Base-by-base conservation (phyloP, 2,888 invertebrate genomes). In the Augochlorella aurata region DNA sequence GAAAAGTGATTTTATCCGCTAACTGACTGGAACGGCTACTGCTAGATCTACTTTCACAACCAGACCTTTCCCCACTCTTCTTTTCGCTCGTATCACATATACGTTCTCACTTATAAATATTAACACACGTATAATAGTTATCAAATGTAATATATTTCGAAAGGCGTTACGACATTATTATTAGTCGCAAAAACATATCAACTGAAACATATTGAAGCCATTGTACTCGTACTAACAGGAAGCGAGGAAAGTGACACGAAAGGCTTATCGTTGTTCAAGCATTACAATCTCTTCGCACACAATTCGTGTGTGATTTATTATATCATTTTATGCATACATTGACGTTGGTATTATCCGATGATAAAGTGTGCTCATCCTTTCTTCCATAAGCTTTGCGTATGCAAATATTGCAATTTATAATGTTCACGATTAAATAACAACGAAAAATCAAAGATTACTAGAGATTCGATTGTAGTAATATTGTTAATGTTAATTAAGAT, bases 41-140 rank as follows among this genome's bases (percentile, higher is more conserved):
- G 29, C 63, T n/a, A 65, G n/a, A 44, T 44, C 65, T 65, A 65
- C 65, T 65, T 65, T 65, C 65, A n/a, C 44, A n/a, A 44, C 44
- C 44, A 65, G 65, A 44, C 44, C 65, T 65, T n/a, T 18, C 65
- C 65, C 44, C 65, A 65, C 65, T 65, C 65, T 65, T n/a, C 12
- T n/a, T 65, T 44, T 44, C 65, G 44, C 10, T 65, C n/a, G n/a
- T 12, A 18, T 12, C 44, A 16, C 2, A 10, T 38, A 1, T 10
- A 38, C 16, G 18, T 10, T 18, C n/a, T 3, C 63, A 9, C 18
- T 44, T 38, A 44, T 29, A 44, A 63, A 16, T 10, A 63, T 10
- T 29, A 63, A 63, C 0, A 2, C 7, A 38, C 38, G 5, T 14
- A 54, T 54, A 54, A 54, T 38, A 38, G 18, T 18, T 38, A 44